Evolutionary conservation across 1,140 invertebrate species (phyloP).

Genomic region (Hylyphantes graminicola): DNA sequence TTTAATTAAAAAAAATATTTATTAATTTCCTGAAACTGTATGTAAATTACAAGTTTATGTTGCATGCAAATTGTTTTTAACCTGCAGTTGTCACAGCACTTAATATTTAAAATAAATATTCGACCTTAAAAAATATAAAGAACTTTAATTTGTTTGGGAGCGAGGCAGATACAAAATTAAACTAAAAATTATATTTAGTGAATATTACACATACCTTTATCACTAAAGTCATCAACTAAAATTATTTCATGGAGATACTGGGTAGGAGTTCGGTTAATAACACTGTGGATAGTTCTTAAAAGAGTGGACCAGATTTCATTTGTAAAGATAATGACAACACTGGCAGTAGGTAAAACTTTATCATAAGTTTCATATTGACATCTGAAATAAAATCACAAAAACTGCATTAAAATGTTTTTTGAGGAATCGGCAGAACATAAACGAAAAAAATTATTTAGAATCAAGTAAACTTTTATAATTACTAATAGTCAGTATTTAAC

Average conservation of each 20-base stretch:
- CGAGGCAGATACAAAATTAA: too few relatives aligned
- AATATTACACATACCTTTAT: constrained; percentile 72
- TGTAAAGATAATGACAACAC: constrained; percentile 87
- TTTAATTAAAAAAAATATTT: too few relatives aligned
- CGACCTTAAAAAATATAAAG: too few relatives aligned
- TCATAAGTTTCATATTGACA: constrained; percentile 72
- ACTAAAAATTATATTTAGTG: neutral
- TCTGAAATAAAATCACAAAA: constrained; percentile 68
- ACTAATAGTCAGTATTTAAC: neutral
- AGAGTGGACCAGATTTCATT: constrained; percentile 90
- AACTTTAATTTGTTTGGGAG: too few relatives aligned
- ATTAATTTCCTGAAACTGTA: too few relatives aligned
- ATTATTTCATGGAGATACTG: constrained; percentile 83
- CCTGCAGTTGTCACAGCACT: too few relatives aligned
- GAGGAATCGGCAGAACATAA: neutral
- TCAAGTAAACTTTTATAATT: neutral
- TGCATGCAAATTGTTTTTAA: too few relatives aligned
- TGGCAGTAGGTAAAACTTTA: constrained; percentile 72
- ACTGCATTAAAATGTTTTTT: too few relatives aligned
- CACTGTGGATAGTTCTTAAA: constrained; percentile 85
- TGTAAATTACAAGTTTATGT: too few relatives aligned
- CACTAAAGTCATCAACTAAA: constrained; percentile 89
- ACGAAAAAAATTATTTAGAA: neutral
- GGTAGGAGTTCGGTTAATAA: constrained; percentile 81
- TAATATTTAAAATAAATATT: too few relatives aligned